phyloP scores from a whole-genome alignment of 2,888 invertebrate species.

The Pammene fasciana region DNA sequence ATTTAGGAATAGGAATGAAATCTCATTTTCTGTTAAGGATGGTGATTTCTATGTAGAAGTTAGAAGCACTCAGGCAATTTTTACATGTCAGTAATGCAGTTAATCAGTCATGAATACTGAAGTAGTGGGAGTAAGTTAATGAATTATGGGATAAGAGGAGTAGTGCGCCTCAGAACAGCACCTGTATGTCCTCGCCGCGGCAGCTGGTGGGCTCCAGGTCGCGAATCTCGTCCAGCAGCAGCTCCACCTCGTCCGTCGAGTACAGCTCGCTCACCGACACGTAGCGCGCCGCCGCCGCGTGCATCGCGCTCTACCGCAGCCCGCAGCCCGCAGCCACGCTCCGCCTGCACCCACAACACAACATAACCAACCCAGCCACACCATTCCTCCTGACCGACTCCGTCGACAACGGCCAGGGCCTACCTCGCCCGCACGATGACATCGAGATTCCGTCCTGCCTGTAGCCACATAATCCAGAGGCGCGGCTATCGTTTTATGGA shows the following conservation, averaged over 20 bases:
- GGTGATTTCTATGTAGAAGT: background rate
- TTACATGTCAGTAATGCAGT: background rate
- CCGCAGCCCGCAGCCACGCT: conserved; percentile 52
- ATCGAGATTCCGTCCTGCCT: conserved; percentile 59
- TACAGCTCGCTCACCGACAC: conserved; percentile 82
- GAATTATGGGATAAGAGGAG: background rate
- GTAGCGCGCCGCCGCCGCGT: conserved; percentile 81
- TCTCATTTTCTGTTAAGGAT: background rate
- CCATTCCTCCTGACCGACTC: conserved; percentile 1
- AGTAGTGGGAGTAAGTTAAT: background rate
- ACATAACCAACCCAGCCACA: conserved; percentile 28
- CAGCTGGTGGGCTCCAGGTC: conserved; percentile 82
- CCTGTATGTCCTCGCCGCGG: conserved; percentile 79
- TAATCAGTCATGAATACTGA: background rate
- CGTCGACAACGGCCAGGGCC: background rate
- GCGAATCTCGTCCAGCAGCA: conserved; percentile 80
- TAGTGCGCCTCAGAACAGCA: conserved; percentile 41
- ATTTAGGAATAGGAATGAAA: background rate
- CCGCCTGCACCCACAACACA: conserved; percentile 37
- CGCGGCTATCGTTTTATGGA: conserved; percentile 47
- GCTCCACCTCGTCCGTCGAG: conserved; percentile 82
- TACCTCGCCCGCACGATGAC: conserved; percentile 65
- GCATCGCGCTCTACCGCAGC: conserved; percentile 76
- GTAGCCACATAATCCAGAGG: conserved; percentile 63
- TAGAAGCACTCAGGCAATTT: background rate